phyloP scores from a whole-genome alignment of 2,113 vertebrate genomes.

The Thamnaconus septentrionalis region DNA sequence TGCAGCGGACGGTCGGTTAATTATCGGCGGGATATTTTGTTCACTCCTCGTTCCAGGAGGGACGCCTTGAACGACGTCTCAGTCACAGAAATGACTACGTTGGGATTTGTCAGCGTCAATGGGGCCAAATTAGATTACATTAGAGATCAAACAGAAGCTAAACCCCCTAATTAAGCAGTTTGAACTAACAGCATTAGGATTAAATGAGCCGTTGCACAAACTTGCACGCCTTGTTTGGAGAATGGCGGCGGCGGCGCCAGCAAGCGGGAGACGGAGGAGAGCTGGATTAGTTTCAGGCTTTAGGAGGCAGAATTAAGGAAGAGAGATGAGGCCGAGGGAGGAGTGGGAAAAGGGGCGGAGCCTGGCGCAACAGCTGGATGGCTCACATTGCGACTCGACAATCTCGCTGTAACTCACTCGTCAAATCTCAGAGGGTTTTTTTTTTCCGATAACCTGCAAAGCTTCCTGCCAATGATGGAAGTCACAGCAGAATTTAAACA shows the following conservation, averaged over 20 bases:
- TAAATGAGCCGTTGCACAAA: conserved; percentile 67
- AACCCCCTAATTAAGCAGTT: conserved; percentile 53
- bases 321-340: conserved; percentile 17
- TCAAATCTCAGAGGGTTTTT: too few species aligned
- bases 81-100: conserved; percentile 13
- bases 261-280: conserved; percentile 4
- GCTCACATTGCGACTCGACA: too few species aligned
- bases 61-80: conserved; percentile 8
- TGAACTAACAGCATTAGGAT: conserved; percentile 61
- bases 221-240: conserved; percentile 47
- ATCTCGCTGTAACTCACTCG: too few species aligned
- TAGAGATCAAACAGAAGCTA: conserved; percentile 53
- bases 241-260: conserved; percentile 9
- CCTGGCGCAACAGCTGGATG: too few species aligned
- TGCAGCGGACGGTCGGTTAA: conserved; percentile 18
- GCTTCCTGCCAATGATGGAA: too few species aligned
- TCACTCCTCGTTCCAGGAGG: conserved; percentile 13
- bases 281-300: conserved; percentile 19
- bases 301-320: conserved; percentile 22
- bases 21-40: conserved; percentile 28
- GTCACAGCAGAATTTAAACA: too few species aligned
- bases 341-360: too few species aligned
- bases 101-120: conserved; percentile 32
- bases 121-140: conserved; percentile 47
- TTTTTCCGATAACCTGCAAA: too few species aligned